Base-by-base conservation (phyloP, 2,797 vertebrate genomes). In the Falco naumanni region DNA sequence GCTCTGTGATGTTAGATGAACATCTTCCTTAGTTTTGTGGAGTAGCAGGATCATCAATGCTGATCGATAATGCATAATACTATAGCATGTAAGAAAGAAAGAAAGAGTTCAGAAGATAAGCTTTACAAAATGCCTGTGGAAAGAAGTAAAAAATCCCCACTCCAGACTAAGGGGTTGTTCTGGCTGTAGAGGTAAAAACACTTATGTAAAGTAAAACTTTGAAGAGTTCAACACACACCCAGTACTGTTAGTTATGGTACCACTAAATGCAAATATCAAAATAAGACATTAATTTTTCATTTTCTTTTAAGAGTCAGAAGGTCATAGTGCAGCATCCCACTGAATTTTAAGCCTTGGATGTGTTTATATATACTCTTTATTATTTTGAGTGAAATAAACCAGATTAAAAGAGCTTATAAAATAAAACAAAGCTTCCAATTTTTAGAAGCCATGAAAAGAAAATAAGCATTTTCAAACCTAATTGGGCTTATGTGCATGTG, bases 401-500 rank as follows among this genome's bases (percentile, higher is more conserved):
- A 22, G 51, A 93, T 70, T 45, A 74, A 94, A 87, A 54, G 15
- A 63, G 18, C 33, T 82, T 83, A 65, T 11, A 74, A 22, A 61
- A 95, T 72, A 82, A 92, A 89, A 84, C 47, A 91, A 93, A 77
- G 34, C 68, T 79, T 71, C 18, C 18, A 17, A 11, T 80, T 90
- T 97, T 95, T 87, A 95, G 94, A 92, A 39, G n/a, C 63, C 81
- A 50, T 19, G 16, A 69, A 92, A 96, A 95, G 64, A 90, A 93
- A 96, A 91, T 3, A 89, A 94, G 71, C 43, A 26, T 90, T 95
- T 96, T 64, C 51, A 82, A 84, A 76, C 68, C 84, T 96, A 92
- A 96, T 87, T 94, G 79, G 86, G 92, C 90, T 96, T 89, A 87
- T 25, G 89, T 88, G 89, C 91, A 91, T 96, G 96, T 95, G 94